Conservation (phyloP, 2,888 invertebrate species). For the Glyphotaelius pellucidus region DNA sequence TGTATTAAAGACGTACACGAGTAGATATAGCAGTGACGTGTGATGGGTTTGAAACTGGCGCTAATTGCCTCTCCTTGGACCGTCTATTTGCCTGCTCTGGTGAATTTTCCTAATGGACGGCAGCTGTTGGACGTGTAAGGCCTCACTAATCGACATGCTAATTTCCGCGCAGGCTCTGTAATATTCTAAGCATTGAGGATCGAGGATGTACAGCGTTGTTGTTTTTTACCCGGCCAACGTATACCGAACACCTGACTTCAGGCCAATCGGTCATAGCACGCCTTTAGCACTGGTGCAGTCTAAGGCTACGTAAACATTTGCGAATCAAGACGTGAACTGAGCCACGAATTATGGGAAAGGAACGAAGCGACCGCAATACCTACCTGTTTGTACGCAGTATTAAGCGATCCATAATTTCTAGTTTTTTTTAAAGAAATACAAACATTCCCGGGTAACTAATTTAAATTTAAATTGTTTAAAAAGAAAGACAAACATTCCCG, state of each 20-base stretch:
- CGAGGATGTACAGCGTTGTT: constrained; percentile 2
- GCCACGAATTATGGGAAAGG: too few relatives aligned
- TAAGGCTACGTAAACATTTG: too few relatives aligned
- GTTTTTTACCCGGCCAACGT: background rate
- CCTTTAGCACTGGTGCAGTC: background rate
- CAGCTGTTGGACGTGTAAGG: constrained; percentile 40
- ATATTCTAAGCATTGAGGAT: constrained; percentile 4
- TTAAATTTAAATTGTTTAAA: too few relatives aligned
- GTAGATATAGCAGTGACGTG: background rate
- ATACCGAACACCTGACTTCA: background rate
- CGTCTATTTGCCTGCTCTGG: background rate
- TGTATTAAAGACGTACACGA: background rate
- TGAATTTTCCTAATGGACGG: constrained; percentile 37
- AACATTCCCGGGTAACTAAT: too few relatives aligned
- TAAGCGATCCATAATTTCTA: background rate
- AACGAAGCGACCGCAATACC: too few relatives aligned
- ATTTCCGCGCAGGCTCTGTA: constrained; percentile 33
- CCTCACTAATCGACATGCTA: constrained; percentile 49
- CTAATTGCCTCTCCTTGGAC: background rate
- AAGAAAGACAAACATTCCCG: too few relatives aligned
- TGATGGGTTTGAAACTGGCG: background rate
- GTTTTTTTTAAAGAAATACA: too few relatives aligned
- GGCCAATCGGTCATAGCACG: background rate
- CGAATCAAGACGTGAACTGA: too few relatives aligned
- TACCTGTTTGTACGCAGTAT: background rate